Base-by-base conservation (phyloP, 2,113 vertebrate genomes). In the Chaetodon trifascialis region DNA sequence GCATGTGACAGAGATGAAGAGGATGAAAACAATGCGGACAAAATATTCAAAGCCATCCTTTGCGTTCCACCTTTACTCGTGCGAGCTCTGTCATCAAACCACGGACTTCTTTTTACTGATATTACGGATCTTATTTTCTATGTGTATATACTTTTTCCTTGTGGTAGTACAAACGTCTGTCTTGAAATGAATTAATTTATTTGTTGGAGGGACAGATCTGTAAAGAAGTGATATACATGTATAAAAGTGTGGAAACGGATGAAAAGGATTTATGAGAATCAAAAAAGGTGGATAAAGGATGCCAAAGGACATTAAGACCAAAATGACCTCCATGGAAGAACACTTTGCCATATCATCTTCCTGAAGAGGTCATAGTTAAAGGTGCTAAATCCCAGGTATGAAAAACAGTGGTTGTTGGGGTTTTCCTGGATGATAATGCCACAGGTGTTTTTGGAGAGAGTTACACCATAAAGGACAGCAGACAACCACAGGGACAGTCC, bases 141-240 rank as follows among this genome's bases (percentile, higher is more conserved):
- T 85, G 79, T 91, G 63, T 85, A 84, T 80, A 89, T 82, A 88
- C 38, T 34, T 79, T 82, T 72, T 64, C 16, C 14, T 56, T 79
- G 55, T 51, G 75, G 49, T 76, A 76, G 36, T 76, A 52, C 79
- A 56, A 66, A 49, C 30, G n/a, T 84, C 73, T 83, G 70, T 91
- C 79, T 89, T 84, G 16, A 88, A 86, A 80, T 80, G 46, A 82
- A 87, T 87, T 89, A 87, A 93, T 95, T 95, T 93, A 95, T 95
- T 95, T 95, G 87, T 93, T 93, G 83, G 82, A 82, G 49, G 60
- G 75, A 85, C 85, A 88, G 86, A 87, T 85, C 34, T 59, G 21
- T 63, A 56, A 78, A 82, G 60, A 70, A 67, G 51, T 62, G 52
- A 55, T 58, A 44, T 21, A 38, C 47, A 23, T 36, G 60, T 54